Percentiles rank a stretch among this genome's conserved stretches.
phyloP scores from a whole-genome alignment of 2,888 invertebrate genomes.

The Sepioteuthis lessoniana region DNA sequence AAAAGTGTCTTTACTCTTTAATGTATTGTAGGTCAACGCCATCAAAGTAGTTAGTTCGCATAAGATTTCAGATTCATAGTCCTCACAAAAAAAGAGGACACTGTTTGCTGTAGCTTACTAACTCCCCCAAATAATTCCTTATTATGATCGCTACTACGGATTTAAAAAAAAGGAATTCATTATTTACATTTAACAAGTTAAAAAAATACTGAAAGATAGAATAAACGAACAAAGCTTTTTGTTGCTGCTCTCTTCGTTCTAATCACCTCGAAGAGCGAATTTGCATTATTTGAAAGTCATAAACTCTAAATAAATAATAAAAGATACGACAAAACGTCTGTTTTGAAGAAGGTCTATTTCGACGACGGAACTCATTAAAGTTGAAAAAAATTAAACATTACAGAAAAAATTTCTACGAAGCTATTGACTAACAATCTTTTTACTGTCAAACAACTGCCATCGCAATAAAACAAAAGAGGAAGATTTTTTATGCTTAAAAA shows the following conservation, averaged over 20 bases:
- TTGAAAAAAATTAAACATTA: neutral
- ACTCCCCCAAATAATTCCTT: neutral
- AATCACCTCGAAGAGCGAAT: neutral
- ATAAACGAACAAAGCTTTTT: neutral
- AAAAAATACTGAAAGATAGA: neutral
- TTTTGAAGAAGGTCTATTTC: neutral
- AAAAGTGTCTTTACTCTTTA: neutral
- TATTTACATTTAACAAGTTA: neutral
- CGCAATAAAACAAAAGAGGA: neutral
- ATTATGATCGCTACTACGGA: neutral
- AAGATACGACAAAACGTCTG: no score
- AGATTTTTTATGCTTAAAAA: neutral
- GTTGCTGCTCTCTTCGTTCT: neutral
- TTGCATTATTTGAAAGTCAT: neutral
- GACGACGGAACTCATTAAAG: neutral
- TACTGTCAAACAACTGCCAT: neutral
- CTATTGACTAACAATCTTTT: neutral
- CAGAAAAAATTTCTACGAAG: neutral
- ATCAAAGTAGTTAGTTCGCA: neutral
- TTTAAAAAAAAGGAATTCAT: neutral
- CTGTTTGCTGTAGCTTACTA: neutral
- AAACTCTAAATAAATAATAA: neutral
- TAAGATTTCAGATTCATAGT: no score
- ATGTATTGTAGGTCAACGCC: slow-evolving; percentile 24
- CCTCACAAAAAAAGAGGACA: neutral